Evolutionary conservation across 2,797 vertebrate species (phyloP).

Genomic region (Nasua narica): DNA sequence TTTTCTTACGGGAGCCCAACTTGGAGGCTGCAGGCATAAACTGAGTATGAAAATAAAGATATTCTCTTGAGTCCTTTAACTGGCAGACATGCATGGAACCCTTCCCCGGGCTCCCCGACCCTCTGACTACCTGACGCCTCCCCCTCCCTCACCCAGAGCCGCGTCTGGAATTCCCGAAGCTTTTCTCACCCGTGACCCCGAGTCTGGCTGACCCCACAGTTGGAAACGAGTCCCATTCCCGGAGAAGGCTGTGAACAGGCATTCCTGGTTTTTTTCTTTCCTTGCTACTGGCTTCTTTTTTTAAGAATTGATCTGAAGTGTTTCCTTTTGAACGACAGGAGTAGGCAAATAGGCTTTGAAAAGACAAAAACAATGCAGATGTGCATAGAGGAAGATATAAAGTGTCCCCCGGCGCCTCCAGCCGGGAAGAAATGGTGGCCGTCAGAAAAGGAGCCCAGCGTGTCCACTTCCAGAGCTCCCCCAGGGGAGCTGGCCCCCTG

Average conservation of each 20-base stretch:
- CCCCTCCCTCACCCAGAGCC: no score
- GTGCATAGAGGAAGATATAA: background rate
- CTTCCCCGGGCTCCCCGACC: no score
- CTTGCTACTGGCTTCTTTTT: background rate
- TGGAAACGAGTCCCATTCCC: background rate
- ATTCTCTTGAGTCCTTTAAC: background rate
- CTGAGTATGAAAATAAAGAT: background rate
- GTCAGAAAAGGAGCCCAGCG: background rate
- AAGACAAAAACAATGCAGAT: background rate
- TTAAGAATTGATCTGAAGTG: background rate
- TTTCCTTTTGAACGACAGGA: background rate
- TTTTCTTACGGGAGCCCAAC: background rate
- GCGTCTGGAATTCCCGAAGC: background rate
- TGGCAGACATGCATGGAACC: fast-evolving
- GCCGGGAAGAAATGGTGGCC: background rate
- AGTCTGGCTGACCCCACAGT: background rate
- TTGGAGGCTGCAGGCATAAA: background rate
- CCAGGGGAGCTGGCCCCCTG: fast-evolving
- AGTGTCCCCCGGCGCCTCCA: fast-evolving
- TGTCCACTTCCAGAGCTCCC: background rate
- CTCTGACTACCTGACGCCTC: background rate
- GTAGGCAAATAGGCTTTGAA: background rate
- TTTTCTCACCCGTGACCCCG: background rate
- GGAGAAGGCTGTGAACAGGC: background rate
- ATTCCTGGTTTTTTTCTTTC: background rate